A percentile compares a stretch with the other conserved stretches of the same genome.
Conservation (phyloP, 2,113 vertebrate genomes). For the Phalacrocorax aristotelis region DNA sequence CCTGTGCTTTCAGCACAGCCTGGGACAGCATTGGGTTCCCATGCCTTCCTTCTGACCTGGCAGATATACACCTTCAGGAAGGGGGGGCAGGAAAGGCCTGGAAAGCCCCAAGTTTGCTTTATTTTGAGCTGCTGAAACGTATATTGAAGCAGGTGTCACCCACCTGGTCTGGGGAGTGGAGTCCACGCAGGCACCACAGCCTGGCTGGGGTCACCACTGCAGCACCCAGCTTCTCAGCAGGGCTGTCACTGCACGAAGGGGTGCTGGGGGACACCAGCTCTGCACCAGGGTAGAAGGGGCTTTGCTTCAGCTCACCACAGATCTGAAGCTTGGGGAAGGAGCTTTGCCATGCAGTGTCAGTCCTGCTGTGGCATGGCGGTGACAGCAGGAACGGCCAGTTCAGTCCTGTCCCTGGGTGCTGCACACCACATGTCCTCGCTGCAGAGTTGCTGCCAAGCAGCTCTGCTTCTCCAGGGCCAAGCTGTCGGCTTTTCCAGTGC, state of each 20-base stretch:
- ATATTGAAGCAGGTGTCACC: not conserved
- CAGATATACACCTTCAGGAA: accelerated
- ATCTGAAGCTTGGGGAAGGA: not conserved
- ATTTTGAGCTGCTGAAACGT: not conserved
- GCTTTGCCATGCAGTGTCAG: not conserved
- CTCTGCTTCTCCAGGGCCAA: not conserved
- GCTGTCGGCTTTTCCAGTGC: not conserved
- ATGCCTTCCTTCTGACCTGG: not conserved
- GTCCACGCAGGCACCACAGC: not conserved
- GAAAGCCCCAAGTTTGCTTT: not conserved
- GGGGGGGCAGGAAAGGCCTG: not conserved
- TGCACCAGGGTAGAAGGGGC: not conserved
- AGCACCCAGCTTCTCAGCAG: accelerated
- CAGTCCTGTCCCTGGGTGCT: not conserved
- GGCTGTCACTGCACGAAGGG: accelerated
- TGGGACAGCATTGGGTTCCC: not conserved
- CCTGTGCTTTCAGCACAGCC: not conserved
- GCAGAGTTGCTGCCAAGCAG: not conserved
- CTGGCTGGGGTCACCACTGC: not conserved
- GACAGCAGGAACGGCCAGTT: not conserved
- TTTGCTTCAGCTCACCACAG: not conserved
- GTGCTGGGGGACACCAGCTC: not conserved
- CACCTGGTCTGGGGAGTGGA: not conserved
- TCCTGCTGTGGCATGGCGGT: accelerated
- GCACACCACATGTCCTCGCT: not conserved